A percentile compares a stretch with the other conserved stretches of the same genome.
phyloP scores from a whole-genome alignment of 2,888 invertebrate species.

The Melanchra persicariae region DNA sequence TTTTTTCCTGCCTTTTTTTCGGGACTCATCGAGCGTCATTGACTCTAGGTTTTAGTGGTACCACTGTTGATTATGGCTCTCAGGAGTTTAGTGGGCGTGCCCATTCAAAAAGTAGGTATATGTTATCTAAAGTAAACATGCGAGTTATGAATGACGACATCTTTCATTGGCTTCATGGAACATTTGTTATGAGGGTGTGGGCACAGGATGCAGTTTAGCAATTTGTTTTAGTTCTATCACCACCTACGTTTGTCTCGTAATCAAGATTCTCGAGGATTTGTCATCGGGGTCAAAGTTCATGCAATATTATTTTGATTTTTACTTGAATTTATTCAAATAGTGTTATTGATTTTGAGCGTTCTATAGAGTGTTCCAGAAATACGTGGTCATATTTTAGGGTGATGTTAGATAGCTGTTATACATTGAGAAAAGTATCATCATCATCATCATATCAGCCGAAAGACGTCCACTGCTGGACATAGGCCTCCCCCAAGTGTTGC shows the following conservation, averaged over 20 bases:
- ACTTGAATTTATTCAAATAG: background rate
- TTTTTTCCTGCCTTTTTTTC: too few species aligned
- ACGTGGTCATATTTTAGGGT: too few species aligned
- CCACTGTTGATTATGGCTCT: too few species aligned
- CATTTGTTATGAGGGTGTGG: constrained; percentile 22
- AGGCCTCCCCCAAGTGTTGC: too few species aligned
- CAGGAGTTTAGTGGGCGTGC: too few species aligned
- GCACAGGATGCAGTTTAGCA: constrained; percentile 32
- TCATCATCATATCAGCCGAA: too few species aligned
- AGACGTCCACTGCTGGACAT: too few species aligned
- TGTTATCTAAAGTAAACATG: background rate
- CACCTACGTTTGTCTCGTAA: constrained; percentile 26
- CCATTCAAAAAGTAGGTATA: background rate
- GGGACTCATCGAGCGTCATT: too few species aligned
- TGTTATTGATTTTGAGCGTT: background rate
- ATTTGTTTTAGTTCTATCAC: constrained; percentile 34
- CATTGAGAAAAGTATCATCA: too few species aligned
- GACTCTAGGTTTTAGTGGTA: too few species aligned
- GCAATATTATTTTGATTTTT: background rate
- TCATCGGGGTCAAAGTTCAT: constrained; percentile 11
- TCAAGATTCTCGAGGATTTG: background rate
- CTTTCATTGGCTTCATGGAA: background rate
- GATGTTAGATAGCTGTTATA: too few species aligned
- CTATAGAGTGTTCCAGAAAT: too few species aligned
- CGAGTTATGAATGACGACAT: constrained; percentile 1